Evolutionary conservation across 2,888 invertebrate species (phyloP), one percentile per base, ranked within the genome.

Genomic region (Strigamia transsilvanica): DNA sequence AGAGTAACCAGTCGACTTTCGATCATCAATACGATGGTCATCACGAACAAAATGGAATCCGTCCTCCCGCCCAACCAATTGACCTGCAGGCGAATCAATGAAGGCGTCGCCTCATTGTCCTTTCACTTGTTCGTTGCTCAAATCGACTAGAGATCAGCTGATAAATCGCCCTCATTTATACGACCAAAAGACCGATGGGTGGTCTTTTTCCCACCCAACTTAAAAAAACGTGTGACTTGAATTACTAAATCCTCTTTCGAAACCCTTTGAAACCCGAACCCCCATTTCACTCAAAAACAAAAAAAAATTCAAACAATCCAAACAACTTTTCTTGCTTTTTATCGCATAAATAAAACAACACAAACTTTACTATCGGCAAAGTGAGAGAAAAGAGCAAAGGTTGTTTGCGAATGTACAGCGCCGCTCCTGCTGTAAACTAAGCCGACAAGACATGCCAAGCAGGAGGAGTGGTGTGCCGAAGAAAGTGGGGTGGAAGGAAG

Each of bases 91-190:
- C 73, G 32, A 73, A 73, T 73, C 73, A 73, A 73, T 73, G 73
- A 73, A 73, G 73, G 73, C 73, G 73, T 73, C 73, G 73, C 73
- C 73, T 73, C 73, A 73, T 73, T 73, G 73, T 73, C 73, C 73
- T 73, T 73, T 73, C 15, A 27, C 73, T 73, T 73, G 73, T 73
- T 73, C 73, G 32, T 27, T 27, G 73, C 32, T 73, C 73, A 73
- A 73, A 73, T 73, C 73, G 73, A 73, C 73, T 73, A 32, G 73
- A 73, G 73, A 73, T 73, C 73, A 73, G 73, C 73, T 73, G 73
- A 73, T 73, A 73, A 73, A 73, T 73, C 73, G 27, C 73, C 73
- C 73, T 73, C 73, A 73, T 73, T 73, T 13, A 32, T 73, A 73
- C 73, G 73, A 73, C 73, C 56, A 56, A 56, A 56, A 56, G 73